Evolutionary conservation across 1,140 invertebrate species (phyloP).

Genomic region (Drosophila simulans): DNA sequence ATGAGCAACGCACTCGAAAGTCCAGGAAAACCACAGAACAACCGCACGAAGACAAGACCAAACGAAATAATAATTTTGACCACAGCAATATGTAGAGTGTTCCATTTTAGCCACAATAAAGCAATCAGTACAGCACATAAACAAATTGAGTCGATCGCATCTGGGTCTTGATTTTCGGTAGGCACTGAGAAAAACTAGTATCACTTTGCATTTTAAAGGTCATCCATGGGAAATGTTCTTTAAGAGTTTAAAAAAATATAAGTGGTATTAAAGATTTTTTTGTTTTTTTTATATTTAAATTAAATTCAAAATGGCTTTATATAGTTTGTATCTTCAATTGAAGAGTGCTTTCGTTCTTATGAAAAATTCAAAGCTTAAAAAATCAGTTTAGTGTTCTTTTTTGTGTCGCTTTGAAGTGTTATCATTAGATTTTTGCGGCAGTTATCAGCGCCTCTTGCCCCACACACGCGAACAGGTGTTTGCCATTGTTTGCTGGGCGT

Average conservation of each 20-base stretch:
- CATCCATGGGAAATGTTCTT: no score
- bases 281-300: no score
- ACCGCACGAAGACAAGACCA: not conserved
- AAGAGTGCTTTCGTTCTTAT: no score
- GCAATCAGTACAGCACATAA: slow-evolving; percentile 43
- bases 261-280: no score
- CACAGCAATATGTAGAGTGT: slow-evolving; percentile 35
- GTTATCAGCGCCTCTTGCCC: slow-evolving; percentile 22
- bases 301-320: no score
- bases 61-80: slow-evolving; percentile 14
- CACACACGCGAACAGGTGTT: slow-evolving; percentile 46
- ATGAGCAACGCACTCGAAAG: not conserved
- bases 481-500: slow-evolving; percentile 49
- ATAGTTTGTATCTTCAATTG: no score
- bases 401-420: not conserved
- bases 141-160: slow-evolving; percentile 42
- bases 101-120: slow-evolving; percentile 44
- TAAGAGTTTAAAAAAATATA: no score
- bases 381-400: not conserved
- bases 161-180: slow-evolving; percentile 8
- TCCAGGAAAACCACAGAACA: not conserved
- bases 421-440: slow-evolving; percentile 2
- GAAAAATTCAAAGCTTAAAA: no score
- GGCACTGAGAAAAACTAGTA: not conserved
- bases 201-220: not conserved